Conservation (phyloP, 92 coral and sea anemone species). For the Porites cylindrica region DNA sequence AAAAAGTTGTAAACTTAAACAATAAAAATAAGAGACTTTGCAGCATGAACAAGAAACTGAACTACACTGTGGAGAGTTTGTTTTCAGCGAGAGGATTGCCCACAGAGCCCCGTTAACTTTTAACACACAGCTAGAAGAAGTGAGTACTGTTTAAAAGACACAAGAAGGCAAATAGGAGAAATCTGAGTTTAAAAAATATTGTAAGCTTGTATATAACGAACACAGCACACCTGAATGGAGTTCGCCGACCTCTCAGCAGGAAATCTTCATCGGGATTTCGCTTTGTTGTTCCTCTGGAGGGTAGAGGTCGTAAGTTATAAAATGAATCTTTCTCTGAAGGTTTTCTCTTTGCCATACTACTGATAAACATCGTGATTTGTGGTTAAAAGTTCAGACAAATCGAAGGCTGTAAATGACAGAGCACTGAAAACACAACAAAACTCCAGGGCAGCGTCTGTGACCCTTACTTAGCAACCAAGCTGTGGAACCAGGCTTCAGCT, state of each 20-base stretch:
- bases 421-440: background rate
- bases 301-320: conserved; percentile 85
- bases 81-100: too few species aligned
- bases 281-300: conserved; percentile 86
- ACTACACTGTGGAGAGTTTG: too few species aligned
- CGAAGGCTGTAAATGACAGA: conserved; percentile 24
- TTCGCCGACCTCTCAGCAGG: conserved; percentile 83
- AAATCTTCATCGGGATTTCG: conserved; percentile 98
- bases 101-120: too few species aligned
- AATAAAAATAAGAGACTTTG: too few species aligned
- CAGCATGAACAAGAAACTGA: too few species aligned
- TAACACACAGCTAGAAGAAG: too few species aligned
- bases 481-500: conserved; percentile 20
- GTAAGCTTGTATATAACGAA: too few species aligned
- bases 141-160: too few species aligned
- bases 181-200: too few species aligned
- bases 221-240: conserved; percentile 76
- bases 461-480: conserved; percentile 56
- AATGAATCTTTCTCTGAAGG: conserved; percentile 68
- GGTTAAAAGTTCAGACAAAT: background rate
- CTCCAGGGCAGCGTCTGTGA: background rate
- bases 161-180: too few species aligned
- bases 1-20: too few species aligned
- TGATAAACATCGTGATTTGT: conserved; percentile 77
- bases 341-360: conserved; percentile 83